phyloP scores from a whole-genome alignment of 1,140 invertebrate genomes.

The Pseudomyrmex pallidus region DNA sequence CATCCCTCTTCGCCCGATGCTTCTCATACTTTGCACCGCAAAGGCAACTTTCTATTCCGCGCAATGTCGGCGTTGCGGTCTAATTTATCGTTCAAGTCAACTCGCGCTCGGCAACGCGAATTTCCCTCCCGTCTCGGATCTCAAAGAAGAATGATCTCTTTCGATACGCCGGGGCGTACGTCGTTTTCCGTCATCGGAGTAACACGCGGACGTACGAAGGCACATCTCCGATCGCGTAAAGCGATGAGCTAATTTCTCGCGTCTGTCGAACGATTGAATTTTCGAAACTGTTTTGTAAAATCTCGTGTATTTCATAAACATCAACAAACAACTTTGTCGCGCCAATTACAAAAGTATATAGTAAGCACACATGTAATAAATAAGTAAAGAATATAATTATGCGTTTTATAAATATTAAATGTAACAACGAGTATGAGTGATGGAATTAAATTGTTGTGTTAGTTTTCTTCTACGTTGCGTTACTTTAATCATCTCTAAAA shows the following conservation, averaged over 20 bases:
- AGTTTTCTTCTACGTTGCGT: neutral
- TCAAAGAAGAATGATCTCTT: slow-evolving; percentile 32
- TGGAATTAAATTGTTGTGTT: neutral
- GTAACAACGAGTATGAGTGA: neutral
- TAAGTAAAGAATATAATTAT: neutral
- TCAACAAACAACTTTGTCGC: neutral
- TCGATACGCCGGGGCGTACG: neutral
- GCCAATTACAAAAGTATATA: neutral
- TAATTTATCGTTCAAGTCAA: slow-evolving; percentile 71
- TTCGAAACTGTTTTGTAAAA: neutral
- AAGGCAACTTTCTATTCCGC: slow-evolving; percentile 77
- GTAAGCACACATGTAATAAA: neutral
- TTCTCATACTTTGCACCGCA: slow-evolving; percentile 17
- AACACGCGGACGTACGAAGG: slow-evolving; percentile 30
- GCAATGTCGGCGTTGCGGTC: slow-evolving; percentile 48
- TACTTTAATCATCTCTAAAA: neutral
- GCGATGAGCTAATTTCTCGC: slow-evolving; percentile 9
- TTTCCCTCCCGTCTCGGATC: slow-evolving; percentile 25
- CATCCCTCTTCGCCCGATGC: slow-evolving; percentile 38
- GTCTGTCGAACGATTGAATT: neutral
- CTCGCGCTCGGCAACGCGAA: slow-evolving; percentile 17
- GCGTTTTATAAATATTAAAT: slow-evolving; percentile 18
- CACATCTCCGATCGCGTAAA: slow-evolving; percentile 45
- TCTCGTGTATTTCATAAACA: neutral
- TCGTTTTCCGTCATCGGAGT: slow-evolving; percentile 8